Evolutionary conservation across 2,113 vertebrate species (phyloP).

Genomic region (Aldabrachelys gigantea): DNA sequence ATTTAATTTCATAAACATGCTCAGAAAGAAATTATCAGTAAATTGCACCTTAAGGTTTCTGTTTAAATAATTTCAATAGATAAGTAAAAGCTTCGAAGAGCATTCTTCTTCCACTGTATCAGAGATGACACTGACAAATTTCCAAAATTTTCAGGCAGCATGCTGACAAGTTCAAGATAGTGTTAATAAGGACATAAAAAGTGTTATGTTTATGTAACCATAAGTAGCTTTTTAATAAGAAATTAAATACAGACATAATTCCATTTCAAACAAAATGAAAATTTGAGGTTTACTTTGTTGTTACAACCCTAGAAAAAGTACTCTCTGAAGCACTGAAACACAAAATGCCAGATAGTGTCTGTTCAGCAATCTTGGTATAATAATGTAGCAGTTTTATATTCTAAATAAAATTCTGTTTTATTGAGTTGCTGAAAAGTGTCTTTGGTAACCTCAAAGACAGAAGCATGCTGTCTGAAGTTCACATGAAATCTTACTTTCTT

Average conservation of each 20-base stretch:
- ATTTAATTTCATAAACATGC: slow-evolving; percentile 18
- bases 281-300: not conserved
- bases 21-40: not conserved
- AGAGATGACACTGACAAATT: not conserved
- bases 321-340: not conserved
- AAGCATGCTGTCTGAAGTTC: not conserved
- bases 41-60: not conserved
- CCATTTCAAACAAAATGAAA: not conserved
- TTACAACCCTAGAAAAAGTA: not conserved
- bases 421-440: not conserved
- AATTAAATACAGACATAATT: not conserved
- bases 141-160: not conserved
- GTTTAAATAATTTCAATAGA: not conserved
- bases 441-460: not conserved
- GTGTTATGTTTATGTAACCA: not conserved
- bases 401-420: not conserved
- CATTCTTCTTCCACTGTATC: not conserved
- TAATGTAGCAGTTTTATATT: not conserved
- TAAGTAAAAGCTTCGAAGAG: not conserved
- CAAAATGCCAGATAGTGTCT: not conserved
- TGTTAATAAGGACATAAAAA: not conserved
- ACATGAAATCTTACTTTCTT: not conserved
- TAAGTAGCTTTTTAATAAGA: not conserved
- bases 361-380: not conserved
- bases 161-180: not conserved